Percentiles rank a stretch among this genome's conserved stretches.
These are phyloP conservation scores for Ophioderma brevispina DNA, from an alignment of 35 echinoderm and acorn worm species.

Conservation along the genomic window DNA sequence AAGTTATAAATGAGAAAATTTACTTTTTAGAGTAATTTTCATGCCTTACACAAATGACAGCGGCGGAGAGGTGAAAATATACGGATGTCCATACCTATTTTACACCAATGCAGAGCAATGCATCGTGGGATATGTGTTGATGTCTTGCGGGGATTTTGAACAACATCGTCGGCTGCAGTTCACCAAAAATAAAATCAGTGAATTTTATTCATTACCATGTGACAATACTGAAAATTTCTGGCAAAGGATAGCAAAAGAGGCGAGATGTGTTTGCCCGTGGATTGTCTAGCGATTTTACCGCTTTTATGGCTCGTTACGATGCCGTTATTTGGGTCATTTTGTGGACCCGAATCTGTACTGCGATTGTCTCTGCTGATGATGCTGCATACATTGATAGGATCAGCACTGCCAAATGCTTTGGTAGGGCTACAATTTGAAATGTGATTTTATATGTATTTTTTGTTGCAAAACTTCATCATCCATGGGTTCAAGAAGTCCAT, in stretches of 20 bases:
- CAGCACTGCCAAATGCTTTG: conserved; percentile 48
- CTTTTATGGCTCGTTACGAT: conserved; percentile 64
- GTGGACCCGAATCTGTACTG: conserved; percentile 86
- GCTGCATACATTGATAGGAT: conserved; percentile 57
- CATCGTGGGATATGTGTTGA: background rate
- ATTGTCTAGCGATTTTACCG: conserved; percentile 48
- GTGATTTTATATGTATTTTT: too few species aligned
- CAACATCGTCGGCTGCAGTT: background rate
- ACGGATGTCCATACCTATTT: background rate
- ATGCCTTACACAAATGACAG: too few species aligned
- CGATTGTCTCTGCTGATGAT: conserved; percentile 84
- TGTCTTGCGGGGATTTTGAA: conserved; percentile 12
- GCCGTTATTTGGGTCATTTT: conserved; percentile 81
- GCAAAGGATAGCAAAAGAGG: background rate
- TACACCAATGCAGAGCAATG: background rate
- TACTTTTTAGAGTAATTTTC: too few species aligned
- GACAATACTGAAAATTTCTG: background rate
- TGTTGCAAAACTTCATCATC: too few species aligned
- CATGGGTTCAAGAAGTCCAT: too few species aligned
- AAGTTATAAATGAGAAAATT: too few species aligned
- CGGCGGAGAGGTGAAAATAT: too few species aligned
- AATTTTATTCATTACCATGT: background rate
- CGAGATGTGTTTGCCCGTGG: conserved; percentile 41
- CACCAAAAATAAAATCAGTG: background rate
- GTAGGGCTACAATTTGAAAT: conserved; percentile 40